These are phyloP conservation scores for Malacoraja senta DNA, from an alignment of 2,797 vertebrate species.

Conservation along the genomic window DNA sequence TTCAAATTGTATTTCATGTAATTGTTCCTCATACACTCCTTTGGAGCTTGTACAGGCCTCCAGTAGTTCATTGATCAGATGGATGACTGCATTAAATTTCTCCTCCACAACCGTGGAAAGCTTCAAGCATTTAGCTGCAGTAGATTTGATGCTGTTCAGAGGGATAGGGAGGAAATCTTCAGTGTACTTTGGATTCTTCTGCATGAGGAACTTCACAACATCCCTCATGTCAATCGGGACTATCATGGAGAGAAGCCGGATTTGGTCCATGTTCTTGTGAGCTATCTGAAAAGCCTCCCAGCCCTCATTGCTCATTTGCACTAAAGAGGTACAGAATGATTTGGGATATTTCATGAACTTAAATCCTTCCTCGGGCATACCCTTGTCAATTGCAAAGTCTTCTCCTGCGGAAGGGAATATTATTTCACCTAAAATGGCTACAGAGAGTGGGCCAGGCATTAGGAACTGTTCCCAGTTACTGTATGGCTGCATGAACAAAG, in stretches of 20 bases:
- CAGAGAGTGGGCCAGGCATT: conserved; percentile 41
- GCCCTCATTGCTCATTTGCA: conserved; percentile 47
- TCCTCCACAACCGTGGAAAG: conserved; percentile 41
- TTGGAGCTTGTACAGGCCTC: conserved; percentile 44
- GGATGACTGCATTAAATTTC: conserved; percentile 42
- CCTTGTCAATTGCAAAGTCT: conserved; percentile 39
- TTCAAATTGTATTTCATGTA: conserved; percentile 37
- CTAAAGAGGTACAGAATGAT: conserved; percentile 48
- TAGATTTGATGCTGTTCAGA: conserved; percentile 41
- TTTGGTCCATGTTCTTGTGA: conserved; percentile 48
- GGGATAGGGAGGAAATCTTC: conserved; percentile 42
- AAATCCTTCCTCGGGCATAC: conserved; percentile 32
- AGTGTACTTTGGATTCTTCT: conserved; percentile 39
- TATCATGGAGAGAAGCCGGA: conserved; percentile 41
- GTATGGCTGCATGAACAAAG: not conserved
- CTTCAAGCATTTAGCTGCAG: conserved; percentile 42
- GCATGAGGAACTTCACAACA: conserved; percentile 43
- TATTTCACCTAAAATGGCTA: conserved; percentile 41
- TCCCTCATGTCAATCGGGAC: conserved; percentile 44
- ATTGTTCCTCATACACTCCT: conserved; percentile 40
- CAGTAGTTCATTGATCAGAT: conserved; percentile 45
- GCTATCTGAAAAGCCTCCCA: conserved; percentile 48
- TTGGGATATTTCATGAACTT: conserved; percentile 45
- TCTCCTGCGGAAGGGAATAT: conserved; percentile 41
- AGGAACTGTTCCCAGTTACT: conserved; percentile 43